phyloP scores from a whole-genome alignment of 2,888 invertebrate genomes.

The Lasioglossum pauxillum region DNA sequence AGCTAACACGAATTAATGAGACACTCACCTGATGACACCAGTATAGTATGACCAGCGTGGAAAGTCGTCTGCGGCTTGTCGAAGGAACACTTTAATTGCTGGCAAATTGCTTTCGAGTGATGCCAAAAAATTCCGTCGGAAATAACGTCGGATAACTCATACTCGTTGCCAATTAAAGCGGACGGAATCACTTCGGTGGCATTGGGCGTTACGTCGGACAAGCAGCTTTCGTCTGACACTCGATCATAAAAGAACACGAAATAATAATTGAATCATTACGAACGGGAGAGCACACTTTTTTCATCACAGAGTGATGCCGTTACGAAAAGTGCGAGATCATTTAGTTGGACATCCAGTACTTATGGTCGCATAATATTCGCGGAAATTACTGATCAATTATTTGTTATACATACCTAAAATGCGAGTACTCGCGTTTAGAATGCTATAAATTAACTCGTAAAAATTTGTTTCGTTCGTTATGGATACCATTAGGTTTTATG shows the following conservation, averaged over 20 bases:
- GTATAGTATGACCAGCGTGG: conserved; percentile 26
- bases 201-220: conserved; percentile 8
- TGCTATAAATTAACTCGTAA: too few species aligned
- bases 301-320: neutral
- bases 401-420: too few species aligned
- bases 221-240: neutral
- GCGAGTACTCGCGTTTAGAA: too few species aligned
- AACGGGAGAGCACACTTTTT: neutral
- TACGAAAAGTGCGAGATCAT: neutral
- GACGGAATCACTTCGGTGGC: conserved; percentile 17
- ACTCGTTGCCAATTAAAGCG: conserved; percentile 47
- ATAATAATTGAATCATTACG: neutral
- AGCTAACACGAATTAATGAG: conserved; percentile 35
- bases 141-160: conserved; percentile 34
- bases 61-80: conserved; percentile 28
- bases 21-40: conserved; percentile 36
- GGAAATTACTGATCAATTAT: neutral
- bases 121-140: conserved; percentile 58
- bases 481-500: neutral
- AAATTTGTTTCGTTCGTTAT: neutral
- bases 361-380: neutral
- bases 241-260: neutral
- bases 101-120: conserved; percentile 54
- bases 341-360: neutral
- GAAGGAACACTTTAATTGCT: conserved; percentile 56